Percentiles rank a stretch among this genome's conserved stretches.
These are phyloP conservation scores for Leptinotarsa undecemlineata DNA, from an alignment of 1,140 invertebrate genomes.

Conservation along the genomic window DNA sequence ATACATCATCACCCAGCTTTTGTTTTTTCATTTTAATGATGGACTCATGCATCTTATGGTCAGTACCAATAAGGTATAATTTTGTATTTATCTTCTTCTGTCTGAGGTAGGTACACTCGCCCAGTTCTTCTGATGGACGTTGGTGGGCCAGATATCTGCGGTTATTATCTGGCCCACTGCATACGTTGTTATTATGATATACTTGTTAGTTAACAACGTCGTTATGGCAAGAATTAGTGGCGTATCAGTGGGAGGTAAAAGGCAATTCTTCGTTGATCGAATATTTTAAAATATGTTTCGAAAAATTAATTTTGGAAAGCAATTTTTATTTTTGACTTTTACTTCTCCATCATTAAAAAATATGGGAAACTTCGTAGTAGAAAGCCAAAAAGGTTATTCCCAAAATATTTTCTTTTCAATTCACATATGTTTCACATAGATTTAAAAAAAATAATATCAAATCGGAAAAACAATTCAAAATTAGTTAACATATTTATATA, in stretches of 20 bases:
- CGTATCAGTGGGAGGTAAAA: constrained; percentile 12
- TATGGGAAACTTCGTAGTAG: not conserved
- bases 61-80: constrained; percentile 53
- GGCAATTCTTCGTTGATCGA: not conserved
- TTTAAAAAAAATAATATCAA: too few species aligned
- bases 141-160: not conserved
- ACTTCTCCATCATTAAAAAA: not conserved
- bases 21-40: constrained; percentile 44
- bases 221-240: constrained; percentile 36
- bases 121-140: constrained; percentile 25
- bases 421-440: too few species aligned
- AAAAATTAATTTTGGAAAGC: too few species aligned
- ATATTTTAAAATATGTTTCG: too few species aligned
- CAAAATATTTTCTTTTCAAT: too few species aligned
- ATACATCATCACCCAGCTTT: constrained; percentile 39
- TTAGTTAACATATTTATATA: too few species aligned
- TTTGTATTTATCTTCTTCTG: constrained; percentile 54
- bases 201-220: constrained; percentile 49
- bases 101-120: constrained; percentile 50
- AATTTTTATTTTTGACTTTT: not conserved
- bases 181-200: constrained; percentile 48
- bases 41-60: constrained; percentile 41
- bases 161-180: constrained; percentile 29
- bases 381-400: not conserved
- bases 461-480: too few species aligned